Evolutionary conservation across 2,113 vertebrate species (phyloP).

Genomic region (Zosterops japonicus): DNA sequence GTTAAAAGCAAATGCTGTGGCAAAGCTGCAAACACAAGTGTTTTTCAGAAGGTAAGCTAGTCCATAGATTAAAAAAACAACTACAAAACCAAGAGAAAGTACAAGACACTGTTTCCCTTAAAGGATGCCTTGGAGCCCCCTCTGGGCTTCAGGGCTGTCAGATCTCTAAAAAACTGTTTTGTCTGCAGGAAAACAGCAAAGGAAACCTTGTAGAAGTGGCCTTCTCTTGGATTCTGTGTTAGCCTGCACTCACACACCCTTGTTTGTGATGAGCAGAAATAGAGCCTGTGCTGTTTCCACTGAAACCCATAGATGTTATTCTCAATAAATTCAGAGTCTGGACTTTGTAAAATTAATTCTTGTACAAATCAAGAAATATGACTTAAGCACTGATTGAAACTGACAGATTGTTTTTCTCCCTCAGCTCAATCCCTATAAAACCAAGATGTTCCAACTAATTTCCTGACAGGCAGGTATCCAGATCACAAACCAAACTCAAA

Average conservation of each 20-base stretch:
- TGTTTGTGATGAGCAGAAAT: not conserved
- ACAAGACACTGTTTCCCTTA: not conserved
- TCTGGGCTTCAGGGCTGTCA: not conserved
- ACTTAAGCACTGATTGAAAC: not conserved
- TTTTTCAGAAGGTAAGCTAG: not conserved
- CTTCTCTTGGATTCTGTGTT: not conserved
- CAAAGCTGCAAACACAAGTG: not conserved
- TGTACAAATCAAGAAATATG: not conserved
- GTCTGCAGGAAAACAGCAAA: not conserved
- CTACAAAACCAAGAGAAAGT: not conserved
- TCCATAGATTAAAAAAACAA: not conserved
- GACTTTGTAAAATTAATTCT: not conserved
- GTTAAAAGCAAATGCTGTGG: not conserved
- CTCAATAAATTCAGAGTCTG: not conserved
- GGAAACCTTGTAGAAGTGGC: not conserved
- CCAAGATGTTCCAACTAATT: not conserved
- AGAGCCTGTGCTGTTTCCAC: not conserved
- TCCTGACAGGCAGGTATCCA: not conserved
- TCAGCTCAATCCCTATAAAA: not conserved
- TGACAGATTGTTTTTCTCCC: not conserved
- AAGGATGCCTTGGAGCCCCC: not conserved
- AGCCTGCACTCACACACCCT: not conserved
- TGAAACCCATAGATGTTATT: not conserved
- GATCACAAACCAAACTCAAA: not conserved
- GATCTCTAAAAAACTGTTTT: not conserved